phyloP scores from a whole-genome alignment of 2,113 vertebrate species.

The Arothron firmamentum region DNA sequence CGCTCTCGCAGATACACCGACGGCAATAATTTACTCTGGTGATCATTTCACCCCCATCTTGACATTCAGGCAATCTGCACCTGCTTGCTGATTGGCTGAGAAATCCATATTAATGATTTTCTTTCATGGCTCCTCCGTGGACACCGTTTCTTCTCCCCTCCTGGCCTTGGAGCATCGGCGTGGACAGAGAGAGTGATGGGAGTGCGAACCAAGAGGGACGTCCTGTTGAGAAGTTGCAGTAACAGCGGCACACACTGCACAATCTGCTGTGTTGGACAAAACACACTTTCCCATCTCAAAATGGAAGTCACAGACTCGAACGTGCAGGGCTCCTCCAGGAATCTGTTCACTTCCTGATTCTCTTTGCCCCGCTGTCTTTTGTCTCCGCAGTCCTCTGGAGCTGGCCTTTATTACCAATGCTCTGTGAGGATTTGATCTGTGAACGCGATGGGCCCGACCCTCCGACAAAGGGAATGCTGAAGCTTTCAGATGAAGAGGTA shows the following conservation, averaged over 20 bases:
- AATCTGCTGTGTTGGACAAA: slow-evolving; percentile 42
- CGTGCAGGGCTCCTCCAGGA: slow-evolving; percentile 3
- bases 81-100: slow-evolving; percentile 31
- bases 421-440: slow-evolving; percentile 44
- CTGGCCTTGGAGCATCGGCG: slow-evolving; percentile 43
- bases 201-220: slow-evolving; percentile 31
- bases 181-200: slow-evolving; percentile 25
- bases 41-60: slow-evolving; percentile 18
- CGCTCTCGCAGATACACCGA: slow-evolving; percentile 19
- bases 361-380: slow-evolving; percentile 49
- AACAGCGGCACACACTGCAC: slow-evolving; percentile 27
- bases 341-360: slow-evolving; percentile 32
- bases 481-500: slow-evolving; percentile 62
- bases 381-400: slow-evolving; percentile 34
- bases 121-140: slow-evolving; percentile 50
- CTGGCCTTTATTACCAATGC: slow-evolving; percentile 53
- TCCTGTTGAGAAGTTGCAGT: slow-evolving; percentile 35
- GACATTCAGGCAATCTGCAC: slow-evolving; percentile 19
- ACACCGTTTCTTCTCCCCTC: slow-evolving; percentile 63
- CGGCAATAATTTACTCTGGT: slow-evolving; percentile 11
- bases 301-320: slow-evolving; percentile 24
- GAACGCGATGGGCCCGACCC: slow-evolving; percentile 39
- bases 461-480: slow-evolving; percentile 62
- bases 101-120: slow-evolving; percentile 52
- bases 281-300: slow-evolving; percentile 21